These are phyloP conservation scores for Gobio gobio DNA, from an alignment of 2,113 vertebrate species.

Conservation along the genomic window DNA sequence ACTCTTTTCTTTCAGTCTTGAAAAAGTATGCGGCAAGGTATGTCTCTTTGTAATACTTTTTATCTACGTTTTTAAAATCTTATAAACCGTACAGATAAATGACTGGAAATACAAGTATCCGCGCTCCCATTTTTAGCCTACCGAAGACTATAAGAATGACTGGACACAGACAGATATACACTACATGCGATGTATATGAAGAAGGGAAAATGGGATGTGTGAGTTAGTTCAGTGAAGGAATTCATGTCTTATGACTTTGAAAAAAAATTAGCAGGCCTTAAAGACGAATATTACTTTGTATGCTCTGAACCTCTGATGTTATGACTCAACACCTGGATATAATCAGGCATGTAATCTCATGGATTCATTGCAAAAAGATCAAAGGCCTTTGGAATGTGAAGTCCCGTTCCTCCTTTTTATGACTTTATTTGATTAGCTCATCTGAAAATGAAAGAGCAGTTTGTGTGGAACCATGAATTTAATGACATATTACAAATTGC, in stretches of 20 bases:
- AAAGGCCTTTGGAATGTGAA: conserved; percentile 60
- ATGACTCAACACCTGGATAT: conserved; percentile 63
- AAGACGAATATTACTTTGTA: conserved; percentile 30
- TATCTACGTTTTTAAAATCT: not conserved
- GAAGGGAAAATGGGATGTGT: conserved; percentile 1
- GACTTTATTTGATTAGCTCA: conserved; percentile 57
- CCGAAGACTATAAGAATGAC: not conserved
- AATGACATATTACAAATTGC: conserved; percentile 35
- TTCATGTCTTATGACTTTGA: conserved; percentile 18
- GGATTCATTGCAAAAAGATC: conserved; percentile 59
- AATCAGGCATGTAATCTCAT: conserved; percentile 59
- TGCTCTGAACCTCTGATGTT: conserved; percentile 50
- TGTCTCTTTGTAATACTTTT: not conserved
- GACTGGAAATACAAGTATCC: not conserved
- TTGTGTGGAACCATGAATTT: conserved; percentile 26
- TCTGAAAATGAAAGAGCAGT: conserved; percentile 48
- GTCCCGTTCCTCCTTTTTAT: conserved; percentile 53
- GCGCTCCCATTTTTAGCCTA: not conserved
- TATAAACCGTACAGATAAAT: not conserved
- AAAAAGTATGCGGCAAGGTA: conserved; percentile 14
- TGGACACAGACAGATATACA: not conserved
- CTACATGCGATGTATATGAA: not conserved
- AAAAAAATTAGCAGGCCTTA: conserved; percentile 40
- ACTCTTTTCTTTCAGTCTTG: conserved; percentile 7
- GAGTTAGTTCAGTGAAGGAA: conserved; percentile 16